Evolutionary conservation across 2,113 vertebrate genomes (phyloP), one percentile per base, ranked within the genome.

Genomic region (Pygoscelis antarcticus): DNA sequence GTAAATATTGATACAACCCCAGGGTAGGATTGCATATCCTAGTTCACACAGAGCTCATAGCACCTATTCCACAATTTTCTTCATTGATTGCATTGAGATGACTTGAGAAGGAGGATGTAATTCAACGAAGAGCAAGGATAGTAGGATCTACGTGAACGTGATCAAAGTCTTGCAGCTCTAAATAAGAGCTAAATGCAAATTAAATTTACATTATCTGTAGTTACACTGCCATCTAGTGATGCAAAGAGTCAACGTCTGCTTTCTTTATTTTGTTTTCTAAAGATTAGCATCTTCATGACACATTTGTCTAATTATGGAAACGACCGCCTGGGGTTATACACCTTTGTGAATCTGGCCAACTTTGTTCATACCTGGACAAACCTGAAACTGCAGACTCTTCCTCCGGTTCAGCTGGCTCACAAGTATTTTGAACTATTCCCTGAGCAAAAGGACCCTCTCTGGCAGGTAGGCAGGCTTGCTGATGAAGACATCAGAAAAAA

Each of bases 241-340:
- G 44, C 7, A 6, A 7, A 38, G 22, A 80, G 58, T 80, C 57
- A 57, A 80, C 26, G 21, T 79, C 49, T 29, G 12, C 75, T 93
- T 34, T 2, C 38, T 91, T 47, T 9, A 0, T 74, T 91, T 74
- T 87, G 29, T 90, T 77, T 94, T 57, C 87, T 79, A 5, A 91
- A 99, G 99, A 99, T 99, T 72, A 99, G 99, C 97, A 99, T 99
- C 98, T 99, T 99, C 97, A 99, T 99, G 99, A 99, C 99, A 15
- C 99, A 99, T 97, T 96, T 99, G 93, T 99, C 99, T 9, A 99
- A 99, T 94, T 99, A 99, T 1, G 99, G 99, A 23, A 99, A 99
- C 10, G 99, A 99, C 93, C 98, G 99, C 19, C 98, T 99, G 96
- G 99, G 99, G 20, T 97, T 99, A 15, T 99, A 99, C 96, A 99